Evolutionary conservation across 1,140 invertebrate genomes (phyloP), one percentile per base, ranked within the genome.

Genomic region (Cydia strobilella): DNA sequence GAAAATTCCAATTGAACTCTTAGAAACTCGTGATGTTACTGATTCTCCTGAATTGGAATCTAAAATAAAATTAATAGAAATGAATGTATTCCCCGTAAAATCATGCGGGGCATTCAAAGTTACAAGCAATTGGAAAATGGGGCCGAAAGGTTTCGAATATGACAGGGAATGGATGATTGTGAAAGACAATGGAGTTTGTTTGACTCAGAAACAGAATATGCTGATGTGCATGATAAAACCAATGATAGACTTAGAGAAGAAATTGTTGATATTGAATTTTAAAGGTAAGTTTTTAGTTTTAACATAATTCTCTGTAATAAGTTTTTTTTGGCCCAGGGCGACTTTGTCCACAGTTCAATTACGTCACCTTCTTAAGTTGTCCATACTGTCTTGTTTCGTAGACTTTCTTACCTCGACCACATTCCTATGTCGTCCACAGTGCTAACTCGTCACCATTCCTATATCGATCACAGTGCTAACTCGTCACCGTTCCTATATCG

Each of bases 81-180:
- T 99, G 72, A 96, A 95, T 85, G 93, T 99, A 66, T 99, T 97
- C 93, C 98, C 98, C 2, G 95, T 99, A 1, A 99, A 99, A 93
- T 99, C 98, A 0, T 99, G 98, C 93, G 97, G 94, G 2, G 95
- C 96, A 45, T 96, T 96, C 79, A 94, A 96, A 88, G 93, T 97
- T 65, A 80, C 93, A 74, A 76, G 80, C n/a, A 73, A 85, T 74
- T 99, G 98, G 97, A 93, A 93, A 48, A 89, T 98, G 42, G 95
- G 95, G 25, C 77, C 85, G 0, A 95, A 94, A 82, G 98, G 98
- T 1, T 93, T 99, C 18, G 93, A 96, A 83, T 98, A 96, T 89
- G 98, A 99, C 90, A 94, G 98, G 81, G 94, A 97, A 83, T 99
- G 98, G 98, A 97, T 99, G 96, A 96, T 99, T 75, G 94, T 98